Conservation (phyloP, 2,888 invertebrate species). For the Nemapogon koenigi region DNA sequence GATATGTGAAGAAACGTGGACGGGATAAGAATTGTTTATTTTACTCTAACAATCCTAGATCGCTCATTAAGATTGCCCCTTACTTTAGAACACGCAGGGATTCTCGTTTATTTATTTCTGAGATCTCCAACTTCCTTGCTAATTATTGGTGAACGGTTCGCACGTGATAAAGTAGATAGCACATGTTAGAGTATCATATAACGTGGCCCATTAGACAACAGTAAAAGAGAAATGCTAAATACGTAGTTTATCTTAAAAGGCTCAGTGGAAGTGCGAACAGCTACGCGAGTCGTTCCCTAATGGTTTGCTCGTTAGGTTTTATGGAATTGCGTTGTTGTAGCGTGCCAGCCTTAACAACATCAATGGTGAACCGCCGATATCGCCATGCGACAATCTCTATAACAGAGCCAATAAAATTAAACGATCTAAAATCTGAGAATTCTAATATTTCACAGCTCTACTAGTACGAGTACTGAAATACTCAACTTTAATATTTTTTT, state of each 20-base stretch:
- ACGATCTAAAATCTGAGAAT: conserved; percentile 4
- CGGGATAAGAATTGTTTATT: conserved; percentile 23
- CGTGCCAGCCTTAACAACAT: conserved; percentile 8
- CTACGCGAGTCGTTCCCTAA: conserved; percentile 12
- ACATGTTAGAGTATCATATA: no score
- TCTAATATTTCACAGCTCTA: conserved; percentile 5
- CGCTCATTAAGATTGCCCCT: conserved; percentile 18
- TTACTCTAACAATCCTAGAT: conserved; percentile 28
- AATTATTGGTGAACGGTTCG: no score
- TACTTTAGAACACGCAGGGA: background rate
- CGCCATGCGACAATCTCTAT: conserved; percentile 9
- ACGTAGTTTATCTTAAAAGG: conserved; percentile 13
- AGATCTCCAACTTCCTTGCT: no score
- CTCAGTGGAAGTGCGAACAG: conserved; percentile 12
- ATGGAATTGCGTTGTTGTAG: conserved; percentile 13
- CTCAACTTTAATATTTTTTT: no score
- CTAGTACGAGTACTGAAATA: no score
- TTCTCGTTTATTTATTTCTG: background rate
- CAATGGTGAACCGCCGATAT: conserved; percentile 8
- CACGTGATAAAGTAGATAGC: no score
- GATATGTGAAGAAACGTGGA: conserved; percentile 38
- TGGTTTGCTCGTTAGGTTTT: conserved; percentile 17
- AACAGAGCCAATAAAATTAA: conserved; percentile 6
- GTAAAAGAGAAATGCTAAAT: conserved; percentile 4
- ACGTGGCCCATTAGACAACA: no score